phyloP scores from a whole-genome alignment of 1,140 invertebrate genomes.

The Cardiocondyla obscurior region DNA sequence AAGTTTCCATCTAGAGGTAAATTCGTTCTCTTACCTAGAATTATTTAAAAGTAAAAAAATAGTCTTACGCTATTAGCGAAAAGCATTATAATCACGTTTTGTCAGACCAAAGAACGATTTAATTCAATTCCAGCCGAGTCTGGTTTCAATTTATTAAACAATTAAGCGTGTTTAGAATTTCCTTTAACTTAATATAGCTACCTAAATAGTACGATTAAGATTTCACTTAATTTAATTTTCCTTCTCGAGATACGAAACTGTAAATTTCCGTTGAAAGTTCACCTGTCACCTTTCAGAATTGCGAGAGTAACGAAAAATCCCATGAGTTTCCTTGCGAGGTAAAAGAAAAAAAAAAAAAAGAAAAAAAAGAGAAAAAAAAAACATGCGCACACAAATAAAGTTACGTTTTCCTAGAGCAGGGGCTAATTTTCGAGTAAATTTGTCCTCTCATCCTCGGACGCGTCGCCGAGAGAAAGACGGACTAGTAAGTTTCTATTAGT shows the following conservation, averaged over 20 bases:
- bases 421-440: conserved; percentile 24
- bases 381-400: background rate
- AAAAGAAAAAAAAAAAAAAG: too few species aligned
- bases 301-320: background rate
- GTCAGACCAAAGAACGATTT: background rate
- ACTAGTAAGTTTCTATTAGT: background rate
- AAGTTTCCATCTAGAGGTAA: background rate
- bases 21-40: background rate
- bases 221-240: background rate
- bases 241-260: too few species aligned
- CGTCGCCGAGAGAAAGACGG: background rate
- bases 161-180: background rate
- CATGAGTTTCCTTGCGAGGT: background rate
- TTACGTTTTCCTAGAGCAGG: background rate
- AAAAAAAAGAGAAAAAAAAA: too few species aligned
- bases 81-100: background rate
- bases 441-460: background rate
- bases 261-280: background rate
- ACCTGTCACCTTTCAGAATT: background rate
- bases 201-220: background rate
- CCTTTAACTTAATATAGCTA: background rate
- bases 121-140: background rate
- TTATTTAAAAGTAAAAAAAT: background rate
- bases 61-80: background rate
- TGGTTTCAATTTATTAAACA: background rate